phyloP scores from a whole-genome alignment of 2,113 vertebrate species.

The Spheniscus mendiculus region DNA sequence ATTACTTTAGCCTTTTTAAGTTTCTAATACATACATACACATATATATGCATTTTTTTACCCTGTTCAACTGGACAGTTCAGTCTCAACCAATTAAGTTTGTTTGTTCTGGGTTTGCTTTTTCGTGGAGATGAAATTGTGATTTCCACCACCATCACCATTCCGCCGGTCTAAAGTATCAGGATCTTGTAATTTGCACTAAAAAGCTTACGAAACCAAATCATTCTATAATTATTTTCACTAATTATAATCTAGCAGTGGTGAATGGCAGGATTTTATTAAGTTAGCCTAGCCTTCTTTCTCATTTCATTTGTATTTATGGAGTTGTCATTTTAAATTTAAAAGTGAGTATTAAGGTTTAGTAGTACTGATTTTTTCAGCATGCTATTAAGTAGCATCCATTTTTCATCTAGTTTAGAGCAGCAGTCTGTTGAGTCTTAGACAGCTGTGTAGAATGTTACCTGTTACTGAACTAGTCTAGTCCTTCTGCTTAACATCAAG shows the following conservation, averaged over 20 bases:
- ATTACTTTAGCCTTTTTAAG: background rate
- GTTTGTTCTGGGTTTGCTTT: background rate
- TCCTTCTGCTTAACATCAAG: background rate
- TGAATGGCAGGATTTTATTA: background rate
- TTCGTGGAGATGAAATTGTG: background rate
- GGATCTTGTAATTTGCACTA: background rate
- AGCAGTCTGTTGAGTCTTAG: background rate
- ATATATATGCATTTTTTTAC: background rate
- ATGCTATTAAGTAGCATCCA: background rate
- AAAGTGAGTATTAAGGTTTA: background rate
- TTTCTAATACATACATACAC: background rate
- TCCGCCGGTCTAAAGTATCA: background rate
- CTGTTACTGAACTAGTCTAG: background rate
- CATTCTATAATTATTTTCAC: background rate
- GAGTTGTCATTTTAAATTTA: background rate
- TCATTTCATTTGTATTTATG: background rate
- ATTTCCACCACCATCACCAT: background rate
- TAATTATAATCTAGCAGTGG: background rate
- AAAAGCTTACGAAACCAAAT: background rate
- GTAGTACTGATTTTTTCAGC: background rate
- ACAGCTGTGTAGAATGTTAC: background rate
- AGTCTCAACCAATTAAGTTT: background rate
- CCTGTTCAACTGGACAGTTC: background rate
- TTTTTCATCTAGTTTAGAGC: background rate
- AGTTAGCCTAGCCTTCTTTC: background rate